Evolutionary conservation across 2,113 vertebrate genomes (phyloP), one percentile per base, ranked within the genome.

Genomic region (Muntiacus muntjak): DNA sequence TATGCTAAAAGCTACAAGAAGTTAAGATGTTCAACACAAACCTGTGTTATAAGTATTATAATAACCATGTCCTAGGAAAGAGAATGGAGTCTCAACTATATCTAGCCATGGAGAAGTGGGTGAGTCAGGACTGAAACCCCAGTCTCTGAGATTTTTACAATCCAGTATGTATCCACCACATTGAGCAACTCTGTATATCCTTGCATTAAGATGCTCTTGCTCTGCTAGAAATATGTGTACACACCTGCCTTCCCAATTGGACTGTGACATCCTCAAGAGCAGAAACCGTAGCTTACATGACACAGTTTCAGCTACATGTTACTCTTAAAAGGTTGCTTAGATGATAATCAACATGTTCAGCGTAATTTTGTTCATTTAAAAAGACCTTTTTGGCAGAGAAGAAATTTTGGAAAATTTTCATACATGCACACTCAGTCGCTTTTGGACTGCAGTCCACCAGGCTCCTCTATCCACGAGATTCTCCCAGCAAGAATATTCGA

Each of bases 371-470:
- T 60, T 95, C 5, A 83, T 50, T 87, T 76, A 47, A 74, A 67
- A 78, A 58, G 1, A 52, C 6, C 30, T 26, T 52, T 95, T 87
- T 40, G 23, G 15, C 8, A 17, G 16, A 21, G 25, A 85, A 8
- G 7, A 13, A 8, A 88, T 60, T 94, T 81, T 54, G 17, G 40
- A 89, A 58, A 67, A 67, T 16, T 94, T 79, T 6, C 5, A 1
- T 81, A 43, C 1, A 0, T 74, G 71, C 36, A 25, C 0, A 0
- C 71, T 43, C 71, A 76, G 36, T 76, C 1, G 0, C 36, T 43
- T 74, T 76, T 76, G 36, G 71, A 43, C 23, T 43, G 23, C 23
- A 71, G 19, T n/a, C 67, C 19, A 76, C 71, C 71, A 26, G 21
- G 36, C 12, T 43, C 71, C 23, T 43, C 36, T 43, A 14, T 25